phyloP scores from a whole-genome alignment of 2,888 invertebrate species.

The Amphipoea oculea region DNA sequence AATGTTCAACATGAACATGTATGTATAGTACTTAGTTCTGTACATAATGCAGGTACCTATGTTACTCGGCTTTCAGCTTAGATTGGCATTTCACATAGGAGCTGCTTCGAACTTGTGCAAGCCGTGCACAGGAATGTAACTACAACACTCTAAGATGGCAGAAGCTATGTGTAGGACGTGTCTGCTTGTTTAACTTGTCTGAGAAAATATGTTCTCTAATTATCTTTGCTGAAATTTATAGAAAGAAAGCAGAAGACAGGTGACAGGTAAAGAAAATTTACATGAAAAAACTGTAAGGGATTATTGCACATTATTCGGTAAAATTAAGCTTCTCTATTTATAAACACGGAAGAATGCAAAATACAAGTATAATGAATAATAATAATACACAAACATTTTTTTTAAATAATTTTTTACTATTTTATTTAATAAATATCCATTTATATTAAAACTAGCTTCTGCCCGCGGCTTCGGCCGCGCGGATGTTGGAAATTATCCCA shows the following conservation, averaged over 20 bases:
- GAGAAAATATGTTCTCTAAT: neutral
- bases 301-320: too few species aligned
- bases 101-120: neutral
- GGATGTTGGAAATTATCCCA: too few species aligned
- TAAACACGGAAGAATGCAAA: neutral
- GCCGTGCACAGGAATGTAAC: slow-evolving; percentile 3
- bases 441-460: neutral
- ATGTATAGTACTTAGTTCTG: neutral
- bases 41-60: too few species aligned
- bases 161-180: slow-evolving; percentile 14
- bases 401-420: too few species aligned
- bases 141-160: slow-evolving; percentile 3
- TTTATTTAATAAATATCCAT: too few species aligned
- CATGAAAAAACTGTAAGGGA: neutral
- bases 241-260: neutral
- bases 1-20: neutral
- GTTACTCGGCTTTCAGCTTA: neutral
- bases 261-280: neutral
- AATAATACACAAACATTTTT: too few species aligned
- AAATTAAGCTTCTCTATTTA: neutral
- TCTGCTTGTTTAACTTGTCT: neutral
- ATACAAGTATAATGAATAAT: neutral
- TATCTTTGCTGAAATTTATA: neutral
- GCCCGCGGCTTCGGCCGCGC: neutral
- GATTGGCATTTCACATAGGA: slow-evolving; percentile 15